Evolutionary conservation across 2,888 invertebrate species (phyloP), one percentile per base, ranked within the genome.

Genomic region (Ptychoptera albimana): DNA sequence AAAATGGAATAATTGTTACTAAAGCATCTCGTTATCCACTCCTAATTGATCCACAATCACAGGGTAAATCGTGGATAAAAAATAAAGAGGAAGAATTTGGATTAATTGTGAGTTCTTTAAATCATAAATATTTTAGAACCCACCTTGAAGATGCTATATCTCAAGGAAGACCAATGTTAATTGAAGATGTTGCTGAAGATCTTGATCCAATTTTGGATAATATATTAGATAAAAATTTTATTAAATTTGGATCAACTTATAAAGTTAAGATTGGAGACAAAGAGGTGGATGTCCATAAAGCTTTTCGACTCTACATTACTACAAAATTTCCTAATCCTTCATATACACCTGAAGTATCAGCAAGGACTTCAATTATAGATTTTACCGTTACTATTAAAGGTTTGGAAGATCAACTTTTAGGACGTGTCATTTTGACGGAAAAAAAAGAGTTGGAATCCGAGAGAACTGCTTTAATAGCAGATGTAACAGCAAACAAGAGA

Each of bases 321-420:
- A 85, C 86, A 1, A 84, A 85, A 60, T 61, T 86, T 43, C 79
- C 85, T 1, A 87, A 87, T 64, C 86, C 87, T n/a, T 74, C 74
- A 1, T 87, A 85, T 56, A 80, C 84, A 2, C 86, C 86, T n/a
- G 86, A 87, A 66, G 70, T 86, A 52, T 82, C 79, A 50, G 87
- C 86, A 36, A 68, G 82, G 49, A 79, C 82, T 32, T 79, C 83
- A 13, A 75, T 86, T 39, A 86, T 87, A 50, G 86, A 87, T 61
- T 87, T 86, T 55, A 85, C 86, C 42, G 86, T 87, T 4, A 87
- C 86, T 0, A 78, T 82, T 73, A 83, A 82, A 71, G 86, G 78
- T 74, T 63, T 87, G 49, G 86, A 87, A 63, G 86, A 87, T 59
- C 87, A 87, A 63, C 61, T 87, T 16, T 60, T 87, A 30, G 85